phyloP scores from a whole-genome alignment of 2,113 vertebrate species.

The Anguilla japonica region DNA sequence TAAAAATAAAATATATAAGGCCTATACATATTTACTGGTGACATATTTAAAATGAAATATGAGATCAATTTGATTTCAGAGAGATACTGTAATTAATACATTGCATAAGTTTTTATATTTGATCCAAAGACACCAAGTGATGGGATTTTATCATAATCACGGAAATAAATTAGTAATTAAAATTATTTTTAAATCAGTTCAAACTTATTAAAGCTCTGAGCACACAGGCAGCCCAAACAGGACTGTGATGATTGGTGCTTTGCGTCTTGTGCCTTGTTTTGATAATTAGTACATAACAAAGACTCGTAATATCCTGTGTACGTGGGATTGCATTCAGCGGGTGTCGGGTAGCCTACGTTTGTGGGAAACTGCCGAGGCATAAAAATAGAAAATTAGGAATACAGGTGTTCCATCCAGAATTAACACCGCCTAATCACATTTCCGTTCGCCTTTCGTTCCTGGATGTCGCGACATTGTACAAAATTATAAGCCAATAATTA shows the following conservation, averaged over 20 bases:
- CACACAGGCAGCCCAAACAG: not conserved
- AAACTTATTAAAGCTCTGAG: not conserved
- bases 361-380: not conserved
- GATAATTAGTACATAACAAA: slow-evolving; percentile 5
- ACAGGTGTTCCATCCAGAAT: not conserved
- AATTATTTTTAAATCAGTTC: not conserved
- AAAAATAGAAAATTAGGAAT: not conserved
- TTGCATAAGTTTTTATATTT: too few relatives aligned
- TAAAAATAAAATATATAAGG: too few relatives aligned
- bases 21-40: too few relatives aligned
- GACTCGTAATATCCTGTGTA: not conserved
- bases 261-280: not conserved
- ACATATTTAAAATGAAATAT: too few relatives aligned
- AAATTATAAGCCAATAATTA: slow-evolving; percentile 3
- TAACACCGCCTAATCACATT: not conserved
- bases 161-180: not conserved
- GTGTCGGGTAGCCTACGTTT: not conserved
- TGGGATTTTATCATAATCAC: too few relatives aligned
- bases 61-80: too few relatives aligned
- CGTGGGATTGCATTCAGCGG: not conserved
- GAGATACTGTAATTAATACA: too few relatives aligned
- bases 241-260: not conserved
- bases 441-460: not conserved
- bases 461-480: not conserved
- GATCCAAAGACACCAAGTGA: too few relatives aligned